Evolutionary conservation across 1,140 invertebrate species (phyloP).

Genomic region (Pantala flavescens): DNA sequence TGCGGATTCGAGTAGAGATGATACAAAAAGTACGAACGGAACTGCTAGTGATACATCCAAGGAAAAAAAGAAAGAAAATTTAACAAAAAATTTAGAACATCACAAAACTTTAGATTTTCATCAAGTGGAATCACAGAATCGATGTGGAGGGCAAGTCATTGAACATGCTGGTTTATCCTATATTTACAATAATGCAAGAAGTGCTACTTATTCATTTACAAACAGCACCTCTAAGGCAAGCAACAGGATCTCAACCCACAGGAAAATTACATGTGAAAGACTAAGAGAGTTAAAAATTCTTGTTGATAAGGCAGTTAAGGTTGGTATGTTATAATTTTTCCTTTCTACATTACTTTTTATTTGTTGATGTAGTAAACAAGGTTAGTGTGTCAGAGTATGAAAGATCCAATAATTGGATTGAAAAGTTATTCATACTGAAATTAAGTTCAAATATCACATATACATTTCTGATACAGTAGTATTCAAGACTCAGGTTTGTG

Average conservation of each 20-base stretch:
- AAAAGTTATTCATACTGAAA: neutral
- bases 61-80: neutral
- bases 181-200: neutral
- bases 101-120: neutral
- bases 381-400: too few relatives aligned
- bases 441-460: neutral
- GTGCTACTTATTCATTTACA: neutral
- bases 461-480: too few relatives aligned
- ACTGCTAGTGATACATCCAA: neutral
- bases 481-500: too few relatives aligned
- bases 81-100: neutral
- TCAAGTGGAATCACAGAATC: neutral
- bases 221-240: neutral
- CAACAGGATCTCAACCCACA: neutral
- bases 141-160: neutral
- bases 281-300: neutral
- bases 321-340: neutral
- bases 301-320: slow-evolving; percentile 9
- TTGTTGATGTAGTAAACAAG: too few relatives aligned
- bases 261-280: slow-evolving; percentile 5
- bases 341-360: neutral
- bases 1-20: neutral
- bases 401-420: neutral
- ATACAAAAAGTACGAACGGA: neutral
- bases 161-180: neutral